phyloP scores from a whole-genome alignment of 2,113 vertebrate genomes.

The Pelmatolapia mariae region DNA sequence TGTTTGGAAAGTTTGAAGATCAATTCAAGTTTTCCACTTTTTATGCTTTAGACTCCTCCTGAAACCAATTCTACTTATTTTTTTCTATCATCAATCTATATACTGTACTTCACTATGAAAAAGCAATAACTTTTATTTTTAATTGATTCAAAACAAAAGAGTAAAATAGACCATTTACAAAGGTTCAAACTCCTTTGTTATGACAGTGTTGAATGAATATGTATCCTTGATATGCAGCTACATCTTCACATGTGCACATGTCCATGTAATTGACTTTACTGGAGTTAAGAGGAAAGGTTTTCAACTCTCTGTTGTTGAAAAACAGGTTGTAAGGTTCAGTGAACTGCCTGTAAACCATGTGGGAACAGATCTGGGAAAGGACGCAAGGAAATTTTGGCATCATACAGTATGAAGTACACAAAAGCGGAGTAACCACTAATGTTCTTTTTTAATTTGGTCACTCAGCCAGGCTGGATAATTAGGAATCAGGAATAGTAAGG shows the following conservation, averaged over 20 bases:
- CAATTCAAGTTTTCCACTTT: background rate
- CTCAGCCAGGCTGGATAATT: background rate
- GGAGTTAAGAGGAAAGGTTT: background rate
- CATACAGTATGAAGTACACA: background rate
- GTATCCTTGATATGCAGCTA: background rate
- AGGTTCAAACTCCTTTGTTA: rapidly evolving
- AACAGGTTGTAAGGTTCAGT: background rate
- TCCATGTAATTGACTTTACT: background rate
- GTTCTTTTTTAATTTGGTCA: background rate
- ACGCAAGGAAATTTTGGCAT: background rate
- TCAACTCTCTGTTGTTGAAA: background rate
- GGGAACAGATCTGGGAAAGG: background rate
- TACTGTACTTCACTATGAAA: background rate
- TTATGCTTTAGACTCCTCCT: background rate
- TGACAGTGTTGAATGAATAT: background rate
- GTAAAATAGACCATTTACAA: background rate
- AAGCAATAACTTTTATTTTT: background rate
- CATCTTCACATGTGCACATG: background rate
- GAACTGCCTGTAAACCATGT: background rate
- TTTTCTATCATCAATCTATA: background rate
- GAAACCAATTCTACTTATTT: background rate
- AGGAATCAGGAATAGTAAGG: background rate
- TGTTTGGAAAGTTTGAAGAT: background rate
- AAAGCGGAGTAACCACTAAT: background rate
- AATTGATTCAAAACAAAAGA: background rate